phyloP scores from a whole-genome alignment of 2,113 vertebrate species.

The Nyctibius bracteatus region DNA sequence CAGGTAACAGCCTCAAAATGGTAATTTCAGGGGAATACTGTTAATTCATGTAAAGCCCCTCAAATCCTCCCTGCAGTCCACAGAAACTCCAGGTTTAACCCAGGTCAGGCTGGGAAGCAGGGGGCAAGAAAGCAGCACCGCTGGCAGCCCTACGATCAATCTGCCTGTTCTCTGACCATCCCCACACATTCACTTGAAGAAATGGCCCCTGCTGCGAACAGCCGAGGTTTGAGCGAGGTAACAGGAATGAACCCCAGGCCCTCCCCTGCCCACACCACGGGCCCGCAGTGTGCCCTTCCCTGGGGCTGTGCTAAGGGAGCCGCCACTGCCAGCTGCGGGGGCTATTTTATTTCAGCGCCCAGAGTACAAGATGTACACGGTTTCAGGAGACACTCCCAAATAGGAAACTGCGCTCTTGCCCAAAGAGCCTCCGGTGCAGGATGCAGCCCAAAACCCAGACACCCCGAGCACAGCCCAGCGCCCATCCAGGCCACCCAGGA shows the following conservation, averaged over 20 bases:
- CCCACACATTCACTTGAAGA: background rate
- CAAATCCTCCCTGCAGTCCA: background rate
- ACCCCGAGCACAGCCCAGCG: accelerated
- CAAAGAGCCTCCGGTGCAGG: background rate
- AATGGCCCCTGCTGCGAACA: accelerated
- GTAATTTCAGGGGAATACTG: background rate
- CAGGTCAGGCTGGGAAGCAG: accelerated
- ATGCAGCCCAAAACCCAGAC: background rate
- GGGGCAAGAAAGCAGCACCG: background rate
- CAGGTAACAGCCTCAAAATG: background rate
- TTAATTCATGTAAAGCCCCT: background rate
- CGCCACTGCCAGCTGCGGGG: accelerated
- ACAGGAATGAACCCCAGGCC: accelerated
- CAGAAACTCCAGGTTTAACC: background rate
- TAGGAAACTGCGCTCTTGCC: background rate
- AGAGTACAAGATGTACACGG: background rate
- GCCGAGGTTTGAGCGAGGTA: background rate
- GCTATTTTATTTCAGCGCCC: background rate
- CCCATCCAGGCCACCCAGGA: background rate
- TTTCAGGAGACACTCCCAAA: background rate
- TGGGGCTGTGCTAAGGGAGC: accelerated
- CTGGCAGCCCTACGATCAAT: background rate
- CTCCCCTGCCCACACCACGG: background rate
- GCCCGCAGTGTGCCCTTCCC: accelerated
- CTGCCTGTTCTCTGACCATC: background rate